Evolutionary conservation across 2,888 invertebrate genomes (phyloP).

Genomic region (Gymnocheta viridis): DNA sequence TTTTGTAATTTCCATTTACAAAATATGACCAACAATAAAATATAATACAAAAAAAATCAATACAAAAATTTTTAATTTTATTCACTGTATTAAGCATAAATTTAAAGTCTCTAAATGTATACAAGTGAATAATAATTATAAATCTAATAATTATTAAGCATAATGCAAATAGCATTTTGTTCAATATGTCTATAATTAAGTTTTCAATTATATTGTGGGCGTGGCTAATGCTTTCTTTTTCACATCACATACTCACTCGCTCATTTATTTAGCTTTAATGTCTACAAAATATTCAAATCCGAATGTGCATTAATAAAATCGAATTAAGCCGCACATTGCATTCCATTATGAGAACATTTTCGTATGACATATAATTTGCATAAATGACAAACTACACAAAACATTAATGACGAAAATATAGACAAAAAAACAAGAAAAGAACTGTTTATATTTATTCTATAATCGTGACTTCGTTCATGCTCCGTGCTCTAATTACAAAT

Average conservation of each 20-base stretch:
- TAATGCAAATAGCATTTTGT: neutral
- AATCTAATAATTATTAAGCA: neutral
- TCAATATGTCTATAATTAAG: conserved; percentile 7
- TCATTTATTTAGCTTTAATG: neutral
- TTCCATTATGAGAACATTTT: conserved; percentile 45
- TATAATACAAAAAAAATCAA: neutral
- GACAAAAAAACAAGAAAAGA: neutral
- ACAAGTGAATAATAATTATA: neutral
- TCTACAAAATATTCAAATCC: conserved; percentile 36
- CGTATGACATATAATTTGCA: conserved; percentile 56
- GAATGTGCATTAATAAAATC: conserved; percentile 60
- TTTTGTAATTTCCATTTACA: no score
- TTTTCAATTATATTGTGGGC: conserved; percentile 26
- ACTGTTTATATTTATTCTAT: neutral
- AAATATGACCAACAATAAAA: no score
- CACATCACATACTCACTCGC: neutral
- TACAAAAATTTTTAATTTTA: neutral
- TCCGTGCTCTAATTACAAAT: neutral
- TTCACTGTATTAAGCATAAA: neutral
- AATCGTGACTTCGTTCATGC: neutral
- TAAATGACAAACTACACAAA: conserved; percentile 47
- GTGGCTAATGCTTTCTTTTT: neutral
- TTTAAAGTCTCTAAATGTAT: neutral
- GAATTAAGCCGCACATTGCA: conserved; percentile 53
- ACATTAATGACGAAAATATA: conserved; percentile 38